Percentiles rank a stretch among this genome's conserved stretches.
Evolutionary conservation across 1,140 invertebrate species (phyloP).

Genomic region (Drosophila ercepeae): DNA sequence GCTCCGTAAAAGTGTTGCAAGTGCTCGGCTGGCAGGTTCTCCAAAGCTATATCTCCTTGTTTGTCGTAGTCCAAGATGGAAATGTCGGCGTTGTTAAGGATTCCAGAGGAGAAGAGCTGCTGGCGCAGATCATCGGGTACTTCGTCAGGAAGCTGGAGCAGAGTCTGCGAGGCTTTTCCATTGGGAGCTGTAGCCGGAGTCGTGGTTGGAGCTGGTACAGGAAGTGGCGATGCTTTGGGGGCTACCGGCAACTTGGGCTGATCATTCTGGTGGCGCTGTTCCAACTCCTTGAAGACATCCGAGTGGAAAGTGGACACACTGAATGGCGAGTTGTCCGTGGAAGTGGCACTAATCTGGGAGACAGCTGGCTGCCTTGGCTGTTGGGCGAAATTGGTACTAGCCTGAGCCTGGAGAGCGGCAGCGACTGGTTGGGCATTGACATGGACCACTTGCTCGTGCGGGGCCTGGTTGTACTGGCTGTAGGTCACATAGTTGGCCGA

Average conservation of each 20-base stretch:
- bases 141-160: constrained; percentile 91
- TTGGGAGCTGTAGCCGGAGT: constrained; percentile 29
- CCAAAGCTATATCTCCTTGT: constrained; percentile 92
- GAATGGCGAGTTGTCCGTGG: constrained; percentile 62
- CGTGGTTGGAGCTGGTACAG: constrained; percentile 20
- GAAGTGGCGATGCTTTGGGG: neutral
- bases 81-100: constrained; percentile 93
- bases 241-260: constrained; percentile 3
- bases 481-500: constrained; percentile 56
- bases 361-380: constrained; percentile 57
- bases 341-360: constrained; percentile 27
- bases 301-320: constrained; percentile 78
- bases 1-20: constrained; percentile 92
- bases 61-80: constrained; percentile 94
- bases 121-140: constrained; percentile 93
- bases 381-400: constrained; percentile 60
- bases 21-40: constrained; percentile 93
- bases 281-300: constrained; percentile 80
- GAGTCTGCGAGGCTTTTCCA: constrained; percentile 84
- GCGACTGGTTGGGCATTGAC: constrained; percentile 52
- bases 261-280: constrained; percentile 62
- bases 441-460: constrained; percentile 56
- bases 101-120: constrained; percentile 92
- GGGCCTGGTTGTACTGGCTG: constrained; percentile 73
- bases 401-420: constrained; percentile 45